phyloP scores from a whole-genome alignment of 2,797 vertebrate species.

The Myotis vivesi region DNA sequence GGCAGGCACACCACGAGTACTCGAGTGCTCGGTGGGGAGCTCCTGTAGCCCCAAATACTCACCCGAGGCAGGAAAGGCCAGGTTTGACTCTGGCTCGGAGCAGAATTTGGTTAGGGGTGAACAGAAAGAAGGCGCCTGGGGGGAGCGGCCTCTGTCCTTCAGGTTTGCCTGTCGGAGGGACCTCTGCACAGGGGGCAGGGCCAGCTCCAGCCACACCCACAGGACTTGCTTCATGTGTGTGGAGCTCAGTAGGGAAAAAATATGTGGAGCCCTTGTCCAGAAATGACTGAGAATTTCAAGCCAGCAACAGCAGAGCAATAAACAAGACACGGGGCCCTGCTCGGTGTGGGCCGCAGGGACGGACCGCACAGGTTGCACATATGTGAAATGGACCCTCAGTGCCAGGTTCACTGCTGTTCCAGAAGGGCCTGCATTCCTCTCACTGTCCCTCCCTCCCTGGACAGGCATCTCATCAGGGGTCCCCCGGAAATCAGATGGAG shows the following conservation, averaged over 20 bases:
- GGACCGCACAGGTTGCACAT: accelerated
- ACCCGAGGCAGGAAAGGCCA: too few relatives aligned
- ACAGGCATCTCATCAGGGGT: background rate
- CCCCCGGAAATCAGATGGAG: background rate
- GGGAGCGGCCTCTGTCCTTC: background rate
- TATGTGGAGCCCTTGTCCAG: background rate
- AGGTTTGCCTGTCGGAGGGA: too few relatives aligned
- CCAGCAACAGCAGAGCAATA: background rate
- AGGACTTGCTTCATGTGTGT: background rate
- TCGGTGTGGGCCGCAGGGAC: too few relatives aligned
- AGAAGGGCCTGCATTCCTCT: background rate
- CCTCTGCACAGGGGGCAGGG: background rate
- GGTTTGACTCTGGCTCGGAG: background rate
- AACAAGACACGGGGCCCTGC: background rate
- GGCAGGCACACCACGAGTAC: too few relatives aligned
- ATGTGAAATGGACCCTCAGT: accelerated
- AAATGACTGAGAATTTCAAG: background rate
- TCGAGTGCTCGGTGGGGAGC: background rate
- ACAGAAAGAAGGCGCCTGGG: background rate
- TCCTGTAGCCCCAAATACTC: background rate
- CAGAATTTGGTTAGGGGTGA: background rate
- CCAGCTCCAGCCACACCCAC: background rate
- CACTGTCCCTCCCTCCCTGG: background rate
- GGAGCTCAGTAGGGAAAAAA: background rate
- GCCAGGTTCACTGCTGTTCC: background rate